A percentile compares a stretch with the other conserved stretches of the same genome.
phyloP scores from a whole-genome alignment of 2,113 vertebrate genomes.

The Abramis brama region DNA sequence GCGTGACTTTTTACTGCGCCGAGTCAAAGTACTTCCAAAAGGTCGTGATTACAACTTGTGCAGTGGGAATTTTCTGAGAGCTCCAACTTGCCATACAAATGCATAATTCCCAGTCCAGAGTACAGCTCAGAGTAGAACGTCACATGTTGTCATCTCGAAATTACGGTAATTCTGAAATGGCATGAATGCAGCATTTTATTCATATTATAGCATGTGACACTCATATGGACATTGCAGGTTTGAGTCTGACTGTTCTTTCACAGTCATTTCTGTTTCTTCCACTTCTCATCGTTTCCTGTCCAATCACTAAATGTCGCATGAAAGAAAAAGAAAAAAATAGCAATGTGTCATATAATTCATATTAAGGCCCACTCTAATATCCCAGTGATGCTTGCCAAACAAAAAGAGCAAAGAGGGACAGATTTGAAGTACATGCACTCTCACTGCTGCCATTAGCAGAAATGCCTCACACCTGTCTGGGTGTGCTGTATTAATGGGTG shows the following conservation, averaged over 20 bases:
- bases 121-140: no score
- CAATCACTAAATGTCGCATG: background rate
- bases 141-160: no score
- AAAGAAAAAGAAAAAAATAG: constrained; percentile 44
- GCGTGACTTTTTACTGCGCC: no score
- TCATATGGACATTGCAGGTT: background rate
- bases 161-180: no score
- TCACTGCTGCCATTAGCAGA: constrained; percentile 71
- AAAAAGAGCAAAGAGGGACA: constrained; percentile 43
- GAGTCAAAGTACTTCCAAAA: no score
- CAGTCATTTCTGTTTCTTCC: background rate
- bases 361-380: constrained; percentile 38
- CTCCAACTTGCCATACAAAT: no score
- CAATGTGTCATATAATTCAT: constrained; percentile 41
- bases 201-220: background rate
- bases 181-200: background rate
- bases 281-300: constrained; percentile 41
- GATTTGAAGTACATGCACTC: constrained; percentile 8
- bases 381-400: constrained; percentile 53
- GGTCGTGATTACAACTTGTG: no score
- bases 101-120: no score
- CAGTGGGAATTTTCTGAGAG: no score
- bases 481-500: constrained; percentile 71
- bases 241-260: background rate
- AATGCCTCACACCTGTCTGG: constrained; percentile 66